Conservation (phyloP, 2,888 invertebrate species). For the Apamea epomidion region DNA sequence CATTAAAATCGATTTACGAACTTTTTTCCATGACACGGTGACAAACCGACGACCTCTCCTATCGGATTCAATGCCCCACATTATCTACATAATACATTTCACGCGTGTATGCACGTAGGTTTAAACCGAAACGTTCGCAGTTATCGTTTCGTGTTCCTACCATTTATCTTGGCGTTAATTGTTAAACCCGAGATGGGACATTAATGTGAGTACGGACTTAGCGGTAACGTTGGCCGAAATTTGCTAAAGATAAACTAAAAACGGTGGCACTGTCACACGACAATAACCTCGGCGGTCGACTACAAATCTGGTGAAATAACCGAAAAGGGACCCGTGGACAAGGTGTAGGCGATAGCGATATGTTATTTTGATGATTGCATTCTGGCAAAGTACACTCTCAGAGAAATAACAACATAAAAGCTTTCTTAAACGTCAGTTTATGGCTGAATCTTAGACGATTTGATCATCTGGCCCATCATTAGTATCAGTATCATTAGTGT, state of each 20-base stretch:
- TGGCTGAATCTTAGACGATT: not conserved
- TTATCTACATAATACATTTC: conserved; percentile 65
- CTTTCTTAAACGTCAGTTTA: not conserved
- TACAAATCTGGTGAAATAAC: conserved; percentile 83
- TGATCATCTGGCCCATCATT: not conserved
- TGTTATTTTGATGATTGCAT: not conserved
- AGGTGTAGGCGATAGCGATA: conserved; percentile 56
- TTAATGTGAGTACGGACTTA: conserved; percentile 62
- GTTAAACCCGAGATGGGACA: conserved; percentile 63
- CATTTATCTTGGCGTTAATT: conserved; percentile 66
- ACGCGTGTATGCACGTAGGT: conserved; percentile 43
- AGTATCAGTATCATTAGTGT: not conserved
- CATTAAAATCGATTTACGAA: conserved; percentile 61
- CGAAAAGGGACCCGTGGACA: conserved; percentile 52
- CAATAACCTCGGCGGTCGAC: conserved; percentile 76
- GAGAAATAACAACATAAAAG: not conserved
- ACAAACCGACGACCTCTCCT: conserved; percentile 52
- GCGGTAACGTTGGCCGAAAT: conserved; percentile 59
- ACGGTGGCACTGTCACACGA: conserved; percentile 74
- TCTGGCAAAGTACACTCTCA: not conserved
- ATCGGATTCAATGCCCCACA: conserved; percentile 59
- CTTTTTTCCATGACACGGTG: conserved; percentile 49
- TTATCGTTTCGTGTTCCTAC: conserved; percentile 63
- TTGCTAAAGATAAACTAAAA: conserved; percentile 83
- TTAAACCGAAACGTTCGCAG: conserved; percentile 60